Base-by-base conservation (phyloP, 2,797 vertebrate genomes). In the Micromesistius poutassou region DNA sequence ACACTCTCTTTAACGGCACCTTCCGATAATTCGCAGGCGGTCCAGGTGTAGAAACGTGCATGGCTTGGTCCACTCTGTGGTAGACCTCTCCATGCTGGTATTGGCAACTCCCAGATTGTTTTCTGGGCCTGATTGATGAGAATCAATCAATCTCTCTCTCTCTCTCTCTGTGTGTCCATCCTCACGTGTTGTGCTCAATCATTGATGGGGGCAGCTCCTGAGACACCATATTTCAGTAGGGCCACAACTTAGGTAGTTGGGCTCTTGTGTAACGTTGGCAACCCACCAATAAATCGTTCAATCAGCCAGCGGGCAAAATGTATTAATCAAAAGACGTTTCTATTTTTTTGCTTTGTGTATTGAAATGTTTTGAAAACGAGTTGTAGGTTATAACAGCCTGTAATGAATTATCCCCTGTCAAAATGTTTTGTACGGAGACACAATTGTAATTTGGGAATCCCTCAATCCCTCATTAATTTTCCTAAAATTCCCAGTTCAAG, bases 51-150 rank as follows among this genome's bases (percentile, higher is more conserved):
- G 85, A 4, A 8, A 81, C 72, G 74, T 30, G 28, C 76, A 77
- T 80, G 77, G 83, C 82, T 74, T 77, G 73, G 30, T 81, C 74
- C 77, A 78, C 71, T 83, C 84, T 83, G 78, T 82, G 86, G 79
- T 83, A 89, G 81, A 84, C 81, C 78, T 85, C 84, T 86, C 86
- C 86, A 80, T 89, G 86, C 87, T 78, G 82, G 80, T 88, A 91
- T 92, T 81, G 91, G 90, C 89, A 90, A 84, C 76, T 71, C 90
- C 87, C 85, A 92, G 90, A 91, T 91, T 92, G 86, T 91, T 89
- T 92, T 90, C 86, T 79, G 83, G 85, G 85, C 79, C 84, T 93
- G 90, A 94, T 91, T 91, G 90, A 93, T 93, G 91, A 89, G 79
- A 75, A 87, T n/a, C n/a, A n/a, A n/a, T n/a, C n/a, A n/a, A n/a